Evolutionary conservation across 2,888 invertebrate genomes (phyloP).

Genomic region (Temnothorax rugatulus): DNA sequence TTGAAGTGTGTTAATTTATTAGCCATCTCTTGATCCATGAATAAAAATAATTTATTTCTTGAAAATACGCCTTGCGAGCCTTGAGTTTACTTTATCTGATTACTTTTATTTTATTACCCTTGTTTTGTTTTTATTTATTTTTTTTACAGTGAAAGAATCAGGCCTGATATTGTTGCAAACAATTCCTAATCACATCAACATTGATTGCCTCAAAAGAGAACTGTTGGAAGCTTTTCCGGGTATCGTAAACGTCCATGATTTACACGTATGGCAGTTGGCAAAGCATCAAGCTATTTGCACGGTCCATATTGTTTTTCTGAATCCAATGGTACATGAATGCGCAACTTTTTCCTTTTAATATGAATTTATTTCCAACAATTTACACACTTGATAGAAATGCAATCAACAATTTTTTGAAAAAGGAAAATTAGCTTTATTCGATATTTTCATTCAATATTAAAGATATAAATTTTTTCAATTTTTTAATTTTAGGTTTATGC

Average conservation of each 20-base stretch:
- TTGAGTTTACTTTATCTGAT: background rate
- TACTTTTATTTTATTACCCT: background rate
- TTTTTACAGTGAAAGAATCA: slow-evolving; percentile 93
- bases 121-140: background rate
- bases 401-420: slow-evolving; percentile 16
- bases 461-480: background rate
- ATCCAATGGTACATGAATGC: slow-evolving; percentile 87
- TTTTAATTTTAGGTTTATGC: slow-evolving; percentile 86
- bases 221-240: slow-evolving; percentile 90
- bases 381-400: background rate
- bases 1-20: slow-evolving; percentile 8
- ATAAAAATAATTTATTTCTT: background rate
- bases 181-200: slow-evolving; percentile 95
- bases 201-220: slow-evolving; percentile 90
- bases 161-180: slow-evolving; percentile 96
- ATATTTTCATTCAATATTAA: slow-evolving; percentile 9
- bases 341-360: background rate
- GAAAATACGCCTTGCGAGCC: background rate
- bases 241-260: slow-evolving; percentile 93
- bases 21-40: background rate
- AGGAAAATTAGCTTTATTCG: too few species aligned
- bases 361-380: background rate
- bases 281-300: slow-evolving; percentile 93
- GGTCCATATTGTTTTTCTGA: slow-evolving; percentile 92
- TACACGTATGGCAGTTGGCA: slow-evolving; percentile 96